Conservation (phyloP, 2,113 vertebrate species). For the Alaudala cheleensis region DNA sequence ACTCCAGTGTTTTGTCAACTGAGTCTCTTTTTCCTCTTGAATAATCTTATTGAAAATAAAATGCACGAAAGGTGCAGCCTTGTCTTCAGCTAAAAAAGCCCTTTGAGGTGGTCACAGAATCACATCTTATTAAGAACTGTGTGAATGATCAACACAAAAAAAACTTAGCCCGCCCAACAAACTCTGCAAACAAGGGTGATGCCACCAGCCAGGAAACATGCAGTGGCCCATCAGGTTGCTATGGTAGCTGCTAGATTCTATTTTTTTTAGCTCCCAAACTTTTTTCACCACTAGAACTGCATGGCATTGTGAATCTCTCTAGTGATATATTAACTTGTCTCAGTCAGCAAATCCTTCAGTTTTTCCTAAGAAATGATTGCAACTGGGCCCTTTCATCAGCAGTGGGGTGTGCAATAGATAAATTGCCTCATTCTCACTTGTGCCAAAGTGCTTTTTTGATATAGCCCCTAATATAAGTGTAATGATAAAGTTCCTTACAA, state of each 20-base stretch:
- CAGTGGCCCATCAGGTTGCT: neutral
- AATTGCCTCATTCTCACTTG: slow-evolving; percentile 8
- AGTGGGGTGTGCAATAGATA: neutral
- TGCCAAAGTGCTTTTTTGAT: neutral
- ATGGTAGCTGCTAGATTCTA: neutral
- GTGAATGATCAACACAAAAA: neutral
- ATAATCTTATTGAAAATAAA: neutral
- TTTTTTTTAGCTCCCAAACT: neutral
- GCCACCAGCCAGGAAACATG: neutral
- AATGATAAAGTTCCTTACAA: slow-evolving; percentile 11
- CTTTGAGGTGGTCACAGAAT: neutral
- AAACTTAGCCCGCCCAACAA: neutral
- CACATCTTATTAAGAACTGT: neutral
- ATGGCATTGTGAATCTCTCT: neutral
- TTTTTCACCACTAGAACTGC: neutral
- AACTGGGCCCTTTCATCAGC: neutral
- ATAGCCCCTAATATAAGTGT: neutral
- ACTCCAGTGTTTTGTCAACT: neutral
- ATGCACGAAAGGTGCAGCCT: neutral
- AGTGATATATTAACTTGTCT: neutral
- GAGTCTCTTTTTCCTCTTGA: neutral
- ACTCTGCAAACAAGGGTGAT: neutral
- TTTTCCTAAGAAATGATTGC: neutral
- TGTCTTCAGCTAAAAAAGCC: neutral
- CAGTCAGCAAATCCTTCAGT: neutral